Percentiles rank a stretch among this genome's conserved stretches.
Conservation (phyloP, 2,888 invertebrate genomes). For the Drymonia ruficornis region DNA sequence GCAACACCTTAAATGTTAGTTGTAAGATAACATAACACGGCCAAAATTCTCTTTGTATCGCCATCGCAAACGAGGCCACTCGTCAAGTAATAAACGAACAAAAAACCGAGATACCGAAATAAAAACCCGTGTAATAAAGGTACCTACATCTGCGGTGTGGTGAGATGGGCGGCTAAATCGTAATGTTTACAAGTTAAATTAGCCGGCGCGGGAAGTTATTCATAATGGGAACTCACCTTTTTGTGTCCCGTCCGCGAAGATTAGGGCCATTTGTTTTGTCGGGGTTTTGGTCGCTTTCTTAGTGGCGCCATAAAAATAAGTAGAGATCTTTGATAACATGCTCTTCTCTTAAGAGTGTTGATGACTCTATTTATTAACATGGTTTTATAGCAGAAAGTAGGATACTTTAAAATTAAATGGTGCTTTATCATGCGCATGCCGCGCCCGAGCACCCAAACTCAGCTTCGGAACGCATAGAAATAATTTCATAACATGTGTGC, state of each 20-base stretch:
- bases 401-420: no score
- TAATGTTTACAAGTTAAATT: constrained; percentile 82
- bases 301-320: neutral
- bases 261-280: constrained; percentile 66
- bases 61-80: constrained; percentile 59
- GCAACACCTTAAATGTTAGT: no score
- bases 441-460: no score
- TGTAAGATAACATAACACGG: no score
- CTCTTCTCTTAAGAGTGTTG: no score
- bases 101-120: constrained; percentile 62
- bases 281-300: constrained; percentile 16
- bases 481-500: no score
- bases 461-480: no score
- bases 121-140: constrained; percentile 62
- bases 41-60: no score
- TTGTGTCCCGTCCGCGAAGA: constrained; percentile 58
- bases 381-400: no score
- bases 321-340: no score
- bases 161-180: constrained; percentile 75
- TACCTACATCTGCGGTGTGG: constrained; percentile 9
- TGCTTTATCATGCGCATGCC: no score
- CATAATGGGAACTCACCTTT: constrained; percentile 71
- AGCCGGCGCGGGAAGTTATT: constrained; percentile 72
- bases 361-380: no score
- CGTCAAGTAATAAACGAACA: constrained; percentile 60